Evolutionary conservation across 2,888 invertebrate genomes (phyloP).

Genomic region (Autographa gamma): DNA sequence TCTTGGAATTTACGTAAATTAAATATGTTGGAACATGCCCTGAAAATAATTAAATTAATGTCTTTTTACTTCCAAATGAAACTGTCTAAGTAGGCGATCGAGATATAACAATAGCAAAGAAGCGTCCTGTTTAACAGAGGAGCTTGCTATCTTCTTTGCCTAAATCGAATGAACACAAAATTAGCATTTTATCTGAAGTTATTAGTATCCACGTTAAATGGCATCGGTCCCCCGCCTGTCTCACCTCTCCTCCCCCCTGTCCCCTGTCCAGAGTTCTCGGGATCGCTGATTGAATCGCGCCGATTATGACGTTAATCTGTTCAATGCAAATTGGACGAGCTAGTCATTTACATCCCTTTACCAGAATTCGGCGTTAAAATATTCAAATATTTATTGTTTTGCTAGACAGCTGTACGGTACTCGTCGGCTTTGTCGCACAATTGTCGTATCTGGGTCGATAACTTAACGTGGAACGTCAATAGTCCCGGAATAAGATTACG

Average conservation of each 20-base stretch:
- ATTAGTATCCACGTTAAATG: slow-evolving; percentile 82
- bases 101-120: slow-evolving; percentile 25
- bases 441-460: slow-evolving; percentile 56
- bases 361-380: slow-evolving; percentile 83
- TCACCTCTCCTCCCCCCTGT: slow-evolving; percentile 57
- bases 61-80: not conserved
- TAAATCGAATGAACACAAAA: slow-evolving; percentile 88
- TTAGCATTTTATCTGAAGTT: slow-evolving; percentile 88
- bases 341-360: slow-evolving; percentile 88
- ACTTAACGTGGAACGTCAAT: slow-evolving; percentile 41
- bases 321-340: slow-evolving; percentile 88
- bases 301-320: slow-evolving; percentile 89
- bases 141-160: slow-evolving; percentile 74
- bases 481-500: slow-evolving; percentile 36
- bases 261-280: slow-evolving; percentile 78
- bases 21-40: not conserved
- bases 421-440: slow-evolving; percentile 49
- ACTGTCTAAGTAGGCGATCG: slow-evolving; percentile 6
- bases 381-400: slow-evolving; percentile 85
- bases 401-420: slow-evolving; percentile 63
- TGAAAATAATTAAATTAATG: not conserved
- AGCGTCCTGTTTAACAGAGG: slow-evolving; percentile 51
- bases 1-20: not conserved
- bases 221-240: slow-evolving; percentile 58
- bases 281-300: slow-evolving; percentile 87